These are phyloP conservation scores for Hypanus sabinus DNA, from an alignment of 2,113 vertebrate species.

Conservation along the genomic window DNA sequence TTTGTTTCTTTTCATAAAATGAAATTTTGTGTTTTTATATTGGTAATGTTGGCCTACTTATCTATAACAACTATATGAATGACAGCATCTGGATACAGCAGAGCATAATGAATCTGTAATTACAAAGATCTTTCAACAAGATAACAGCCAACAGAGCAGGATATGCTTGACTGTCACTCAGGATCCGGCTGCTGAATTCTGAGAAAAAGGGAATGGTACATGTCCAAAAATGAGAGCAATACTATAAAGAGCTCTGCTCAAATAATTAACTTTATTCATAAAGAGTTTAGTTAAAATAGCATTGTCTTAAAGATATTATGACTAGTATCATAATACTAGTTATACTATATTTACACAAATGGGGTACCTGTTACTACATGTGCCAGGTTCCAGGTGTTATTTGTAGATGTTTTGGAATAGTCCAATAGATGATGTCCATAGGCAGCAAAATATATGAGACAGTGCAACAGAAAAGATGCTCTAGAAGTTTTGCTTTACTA, in stretches of 20 bases:
- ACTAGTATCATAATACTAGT: neutral
- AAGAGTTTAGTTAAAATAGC: neutral
- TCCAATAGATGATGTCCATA: neutral
- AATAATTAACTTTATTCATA: neutral
- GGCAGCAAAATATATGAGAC: neutral
- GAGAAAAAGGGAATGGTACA: neutral
- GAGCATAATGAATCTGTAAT: constrained; percentile 18
- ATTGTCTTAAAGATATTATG: neutral
- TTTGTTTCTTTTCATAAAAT: neutral
- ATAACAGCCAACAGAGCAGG: neutral
- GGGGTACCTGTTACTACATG: neutral
- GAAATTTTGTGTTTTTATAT: neutral
- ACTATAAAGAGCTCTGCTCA: neutral
- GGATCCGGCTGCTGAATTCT: neutral
- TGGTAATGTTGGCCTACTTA: neutral
- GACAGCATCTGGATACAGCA: constrained; percentile 6
- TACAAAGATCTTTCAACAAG: neutral
- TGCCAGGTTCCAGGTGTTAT: neutral
- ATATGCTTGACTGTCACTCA: neutral
- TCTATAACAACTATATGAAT: neutral
- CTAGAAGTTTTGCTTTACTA: neutral
- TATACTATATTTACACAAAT: neutral
- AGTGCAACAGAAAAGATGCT: neutral
- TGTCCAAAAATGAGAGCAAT: neutral
- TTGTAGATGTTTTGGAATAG: neutral